phyloP scores from a whole-genome alignment of 2,888 invertebrate species.

The Tachina lurida region DNA sequence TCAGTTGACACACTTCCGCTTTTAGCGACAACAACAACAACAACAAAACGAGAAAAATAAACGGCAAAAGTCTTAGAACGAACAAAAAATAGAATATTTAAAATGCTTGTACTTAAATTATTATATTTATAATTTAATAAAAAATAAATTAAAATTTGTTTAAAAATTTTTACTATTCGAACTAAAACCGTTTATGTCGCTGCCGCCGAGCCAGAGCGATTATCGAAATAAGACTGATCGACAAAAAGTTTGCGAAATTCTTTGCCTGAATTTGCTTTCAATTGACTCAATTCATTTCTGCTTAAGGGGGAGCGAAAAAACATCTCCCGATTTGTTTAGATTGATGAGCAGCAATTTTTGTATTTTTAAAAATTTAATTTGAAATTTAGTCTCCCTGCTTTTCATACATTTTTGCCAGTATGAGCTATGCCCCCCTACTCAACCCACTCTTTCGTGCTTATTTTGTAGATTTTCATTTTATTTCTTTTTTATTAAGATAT shows the following conservation, averaged over 20 bases:
- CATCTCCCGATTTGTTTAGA: constrained; percentile 63
- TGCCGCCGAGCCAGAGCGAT: constrained; percentile 76
- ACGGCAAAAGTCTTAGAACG: not conserved
- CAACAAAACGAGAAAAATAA: constrained; percentile 32
- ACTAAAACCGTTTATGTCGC: constrained; percentile 69
- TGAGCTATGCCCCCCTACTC: not conserved
- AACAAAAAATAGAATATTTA: not conserved
- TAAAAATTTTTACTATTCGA: constrained; percentile 26
- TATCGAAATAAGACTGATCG: constrained; percentile 78
- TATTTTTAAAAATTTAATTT: constrained; percentile 22
- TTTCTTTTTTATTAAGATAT: constrained; percentile 20
- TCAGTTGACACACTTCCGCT: constrained; percentile 56
- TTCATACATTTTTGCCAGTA: not conserved
- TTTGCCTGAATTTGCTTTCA: constrained; percentile 65
- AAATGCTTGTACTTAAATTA: not conserved
- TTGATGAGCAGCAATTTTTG: constrained; percentile 17
- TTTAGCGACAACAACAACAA: constrained; percentile 60
- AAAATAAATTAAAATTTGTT: not conserved
- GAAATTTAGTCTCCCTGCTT: constrained; percentile 5
- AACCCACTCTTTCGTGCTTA: too few species aligned
- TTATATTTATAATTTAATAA: not conserved
- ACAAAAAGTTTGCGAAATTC: constrained; percentile 63
- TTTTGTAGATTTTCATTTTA: constrained; percentile 8
- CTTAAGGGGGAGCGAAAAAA: constrained; percentile 27
- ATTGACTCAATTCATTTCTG: constrained; percentile 48